Percentiles rank a stretch among this genome's conserved stretches.
phyloP scores from a whole-genome alignment of 2,888 invertebrate species.

The Megastigmus dorsalis region DNA sequence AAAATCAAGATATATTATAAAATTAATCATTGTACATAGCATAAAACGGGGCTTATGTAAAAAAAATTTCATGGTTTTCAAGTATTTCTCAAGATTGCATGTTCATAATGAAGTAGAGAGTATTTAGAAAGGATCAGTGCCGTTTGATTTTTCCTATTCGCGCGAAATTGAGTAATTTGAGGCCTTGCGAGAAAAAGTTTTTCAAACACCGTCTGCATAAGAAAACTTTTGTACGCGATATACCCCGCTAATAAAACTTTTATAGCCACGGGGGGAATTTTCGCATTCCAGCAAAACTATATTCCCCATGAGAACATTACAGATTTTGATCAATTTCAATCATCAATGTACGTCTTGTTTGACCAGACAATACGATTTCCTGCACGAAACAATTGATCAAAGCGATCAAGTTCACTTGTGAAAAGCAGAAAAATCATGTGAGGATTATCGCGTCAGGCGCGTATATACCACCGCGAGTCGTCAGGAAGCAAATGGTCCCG shows the following conservation, averaged over 20 bases:
- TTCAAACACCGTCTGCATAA: background rate
- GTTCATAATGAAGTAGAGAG: background rate
- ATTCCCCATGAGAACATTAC: no score
- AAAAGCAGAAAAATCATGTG: no score
- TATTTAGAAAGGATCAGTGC: background rate
- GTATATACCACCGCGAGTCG: background rate
- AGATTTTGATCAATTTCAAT: no score
- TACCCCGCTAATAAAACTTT: no score
- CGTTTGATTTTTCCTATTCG: background rate
- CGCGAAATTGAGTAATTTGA: background rate
- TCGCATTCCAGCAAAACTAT: no score
- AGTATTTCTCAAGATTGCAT: background rate
- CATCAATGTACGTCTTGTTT: no score
- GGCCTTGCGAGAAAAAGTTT: background rate
- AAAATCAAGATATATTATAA: conserved; percentile 8
- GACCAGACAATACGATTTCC: no score
- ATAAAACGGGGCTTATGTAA: background rate
- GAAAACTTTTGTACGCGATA: background rate
- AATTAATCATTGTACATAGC: background rate
- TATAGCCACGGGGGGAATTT: no score
- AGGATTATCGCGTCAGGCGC: background rate
- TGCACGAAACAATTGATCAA: no score
- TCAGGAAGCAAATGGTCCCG: background rate
- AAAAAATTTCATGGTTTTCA: background rate
- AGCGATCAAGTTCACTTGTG: no score